These are phyloP conservation scores for Agrypnus murinus DNA, from an alignment of 2,888 invertebrate genomes.

Conservation along the genomic window DNA sequence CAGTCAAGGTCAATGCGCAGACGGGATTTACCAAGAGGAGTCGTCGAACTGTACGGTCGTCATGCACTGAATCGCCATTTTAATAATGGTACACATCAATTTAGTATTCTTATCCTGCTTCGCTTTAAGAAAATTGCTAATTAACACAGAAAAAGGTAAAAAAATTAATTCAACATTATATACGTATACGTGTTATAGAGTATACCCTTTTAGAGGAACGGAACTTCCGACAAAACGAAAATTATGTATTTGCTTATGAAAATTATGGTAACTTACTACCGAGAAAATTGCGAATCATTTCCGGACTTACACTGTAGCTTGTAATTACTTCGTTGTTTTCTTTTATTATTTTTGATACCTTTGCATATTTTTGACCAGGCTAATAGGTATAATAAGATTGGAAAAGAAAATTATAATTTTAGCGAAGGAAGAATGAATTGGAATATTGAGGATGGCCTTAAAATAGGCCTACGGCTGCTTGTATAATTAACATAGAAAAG, in stretches of 20 bases:
- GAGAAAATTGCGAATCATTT: conserved; percentile 34
- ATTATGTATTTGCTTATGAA: conserved; percentile 33
- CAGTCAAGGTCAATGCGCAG: conserved; percentile 55
- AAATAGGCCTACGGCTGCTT: conserved; percentile 23
- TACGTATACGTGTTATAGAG: too few species aligned
- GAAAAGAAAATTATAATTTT: not conserved
- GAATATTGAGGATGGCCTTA: not conserved
- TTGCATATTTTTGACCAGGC: not conserved
- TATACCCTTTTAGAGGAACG: conserved; percentile 18
- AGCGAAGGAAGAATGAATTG: not conserved
- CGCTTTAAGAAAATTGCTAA: conserved; percentile 39
- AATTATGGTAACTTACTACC: conserved; percentile 1
- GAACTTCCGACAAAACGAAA: conserved; percentile 33
- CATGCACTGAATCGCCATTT: conserved; percentile 54
- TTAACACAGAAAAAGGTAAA: conserved; percentile 38
- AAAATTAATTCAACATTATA: conserved; percentile 31
- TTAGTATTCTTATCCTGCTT: conserved; percentile 40
- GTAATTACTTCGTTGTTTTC: conserved; percentile 3
- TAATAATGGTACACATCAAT: conserved; percentile 50
- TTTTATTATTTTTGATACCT: not conserved
- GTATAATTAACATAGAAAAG: conserved; percentile 31
- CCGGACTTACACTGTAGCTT: conserved; percentile 6
- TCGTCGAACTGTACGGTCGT: conserved; percentile 54
- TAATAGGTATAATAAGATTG: not conserved
- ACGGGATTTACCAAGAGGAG: conserved; percentile 53